Conservation (phyloP, 2,113 vertebrate genomes). For the Scortum barcoo region DNA sequence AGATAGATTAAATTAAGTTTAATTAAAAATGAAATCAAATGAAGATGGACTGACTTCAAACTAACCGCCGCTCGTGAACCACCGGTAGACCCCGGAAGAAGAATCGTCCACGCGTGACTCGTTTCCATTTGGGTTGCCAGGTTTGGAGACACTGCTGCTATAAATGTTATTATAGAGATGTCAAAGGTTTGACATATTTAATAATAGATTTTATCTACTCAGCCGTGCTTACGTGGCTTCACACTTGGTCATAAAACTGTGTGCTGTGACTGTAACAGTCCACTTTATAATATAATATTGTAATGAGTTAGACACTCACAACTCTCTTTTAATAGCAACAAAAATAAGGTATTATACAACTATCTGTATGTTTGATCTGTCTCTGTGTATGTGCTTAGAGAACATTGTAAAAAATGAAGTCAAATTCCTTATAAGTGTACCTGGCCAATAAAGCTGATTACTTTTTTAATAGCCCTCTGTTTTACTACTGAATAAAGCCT, state of each 20-base stretch:
- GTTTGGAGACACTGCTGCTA: background rate
- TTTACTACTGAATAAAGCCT: background rate
- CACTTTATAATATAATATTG: background rate
- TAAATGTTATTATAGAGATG: background rate
- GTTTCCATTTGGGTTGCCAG: slow-evolving; percentile 73
- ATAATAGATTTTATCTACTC: background rate
- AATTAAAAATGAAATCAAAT: background rate
- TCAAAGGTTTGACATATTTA: background rate
- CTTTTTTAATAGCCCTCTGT: too few relatives aligned
- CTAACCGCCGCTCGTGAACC: slow-evolving; percentile 19
- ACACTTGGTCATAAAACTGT: background rate
- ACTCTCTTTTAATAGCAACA: background rate
- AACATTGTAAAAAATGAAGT: too few relatives aligned
- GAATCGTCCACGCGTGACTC: slow-evolving; percentile 66
- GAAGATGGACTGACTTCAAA: slow-evolving; percentile 23
- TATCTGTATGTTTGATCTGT: too few relatives aligned
- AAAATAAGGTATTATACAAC: too few relatives aligned
- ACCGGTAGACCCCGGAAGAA: slow-evolving; percentile 70
- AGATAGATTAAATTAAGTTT: background rate
- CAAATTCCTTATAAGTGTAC: too few relatives aligned
- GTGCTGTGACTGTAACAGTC: background rate
- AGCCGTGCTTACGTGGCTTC: background rate
- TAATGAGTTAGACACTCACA: background rate
- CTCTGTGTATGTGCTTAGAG: too few relatives aligned
- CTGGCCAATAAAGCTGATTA: too few relatives aligned